Percentiles rank a stretch among this genome's conserved stretches.
Evolutionary conservation across 1,140 invertebrate species (phyloP).

Genomic region (Mylabris phalerata): DNA sequence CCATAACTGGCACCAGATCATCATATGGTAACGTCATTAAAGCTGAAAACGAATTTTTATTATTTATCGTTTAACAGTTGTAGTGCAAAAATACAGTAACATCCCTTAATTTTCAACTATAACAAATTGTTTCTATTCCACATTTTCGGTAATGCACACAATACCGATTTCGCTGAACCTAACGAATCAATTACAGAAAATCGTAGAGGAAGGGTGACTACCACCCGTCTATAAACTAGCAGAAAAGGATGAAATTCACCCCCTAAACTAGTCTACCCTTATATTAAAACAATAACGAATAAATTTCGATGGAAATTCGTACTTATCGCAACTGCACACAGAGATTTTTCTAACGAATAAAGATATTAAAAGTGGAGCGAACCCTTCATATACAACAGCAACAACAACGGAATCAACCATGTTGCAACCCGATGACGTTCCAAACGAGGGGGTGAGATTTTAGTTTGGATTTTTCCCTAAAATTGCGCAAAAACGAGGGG

Average conservation of each 20-base stretch:
- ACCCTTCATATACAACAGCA: neutral
- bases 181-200: slow-evolving; percentile 15
- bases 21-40: too few species aligned
- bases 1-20: too few species aligned
- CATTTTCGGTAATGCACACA: too few species aligned
- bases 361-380: neutral
- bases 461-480: slow-evolving; percentile 20
- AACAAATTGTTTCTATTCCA: too few species aligned
- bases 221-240: neutral
- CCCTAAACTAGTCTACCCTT: neutral
- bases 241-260: slow-evolving; percentile 11
- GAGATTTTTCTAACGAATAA: neutral
- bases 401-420: neutral
- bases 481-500: slow-evolving; percentile 23
- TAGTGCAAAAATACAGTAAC: too few species aligned
- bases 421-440: slow-evolving; percentile 8
- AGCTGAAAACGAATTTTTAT: too few species aligned
- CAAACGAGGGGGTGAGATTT: neutral
- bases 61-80: too few species aligned
- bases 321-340: neutral
- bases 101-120: too few species aligned
- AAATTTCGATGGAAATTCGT: neutral
- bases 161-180: neutral
- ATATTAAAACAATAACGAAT: neutral
- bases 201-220: slow-evolving; percentile 6